phyloP scores from a whole-genome alignment of 2,888 invertebrate genomes.

The Netelia inedita region DNA sequence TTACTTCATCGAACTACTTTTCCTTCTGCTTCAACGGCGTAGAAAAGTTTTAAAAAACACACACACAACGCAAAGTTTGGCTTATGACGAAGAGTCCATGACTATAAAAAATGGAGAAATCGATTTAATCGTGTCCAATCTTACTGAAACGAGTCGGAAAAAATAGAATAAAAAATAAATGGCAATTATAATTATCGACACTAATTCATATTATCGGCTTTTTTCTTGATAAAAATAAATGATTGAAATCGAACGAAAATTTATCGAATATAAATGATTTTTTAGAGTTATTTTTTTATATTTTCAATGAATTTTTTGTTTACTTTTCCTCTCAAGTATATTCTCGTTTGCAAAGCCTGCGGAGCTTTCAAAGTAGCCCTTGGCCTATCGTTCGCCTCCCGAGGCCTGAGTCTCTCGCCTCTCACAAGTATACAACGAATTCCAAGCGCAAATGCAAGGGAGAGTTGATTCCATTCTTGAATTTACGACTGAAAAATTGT shows the following conservation, averaged over 20 bases:
- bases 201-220: neutral
- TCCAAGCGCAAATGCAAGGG: conserved; percentile 1
- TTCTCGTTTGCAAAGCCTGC: neutral
- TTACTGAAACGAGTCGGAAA: neutral
- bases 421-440: neutral
- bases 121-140: no score
- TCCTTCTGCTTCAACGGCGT: conserved; percentile 11
- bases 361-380: neutral
- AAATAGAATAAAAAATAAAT: neutral
- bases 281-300: neutral
- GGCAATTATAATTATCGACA: neutral
- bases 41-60: neutral
- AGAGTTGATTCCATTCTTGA: conserved; percentile 66
- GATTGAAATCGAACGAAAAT: neutral
- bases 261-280: neutral
- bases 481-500: conserved; percentile 71
- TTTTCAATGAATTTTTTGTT: neutral
- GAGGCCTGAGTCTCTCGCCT: neutral
- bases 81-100: neutral
- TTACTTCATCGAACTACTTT: conserved; percentile 33
- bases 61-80: neutral
- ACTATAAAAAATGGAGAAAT: neutral
- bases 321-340: neutral
- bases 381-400: neutral
- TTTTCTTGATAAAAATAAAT: neutral